Base-by-base conservation (phyloP, 2,113 vertebrate genomes). In the Origma solitaria region DNA sequence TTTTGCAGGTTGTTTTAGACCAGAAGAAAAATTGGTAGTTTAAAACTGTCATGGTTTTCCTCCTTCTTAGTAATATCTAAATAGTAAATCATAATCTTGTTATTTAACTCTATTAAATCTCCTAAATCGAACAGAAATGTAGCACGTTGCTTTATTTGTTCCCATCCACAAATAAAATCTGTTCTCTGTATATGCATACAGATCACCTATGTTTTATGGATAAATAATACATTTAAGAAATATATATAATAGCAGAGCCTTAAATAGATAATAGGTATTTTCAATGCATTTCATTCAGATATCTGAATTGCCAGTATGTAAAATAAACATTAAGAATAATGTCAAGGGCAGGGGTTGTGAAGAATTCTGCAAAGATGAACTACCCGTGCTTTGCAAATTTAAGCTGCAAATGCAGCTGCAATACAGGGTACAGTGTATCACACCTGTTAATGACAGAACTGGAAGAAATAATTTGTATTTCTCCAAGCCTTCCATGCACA, bases 231-330 rank as follows among this genome's bases (percentile, higher is more conserved):
- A 68, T 53, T 89, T 68, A 56, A 84, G n/a, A 84, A 83, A 92
- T 71, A 85, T 14, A 28, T 64, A 56, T 51, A 65, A 90, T 44
- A 72, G 44, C 24, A 78, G 33, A 56, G 17, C 17, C 20, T 62
- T 90, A 90, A 87, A 84, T 22, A 75, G 65, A 70, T 86, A 95
- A 93, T 70, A 56, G 80, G 20, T 51, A 56, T 88, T 86, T 93
- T 71, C 70, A 45, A 13, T 28, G 49, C 30, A 38, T n/a, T 71
- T 16, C 73, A 65, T 44, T 84, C 84, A 89, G 28, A 20, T 50
- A 50, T 8, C 37, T 69, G 49, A 95, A 89, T 54, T 92, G 54
- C 21, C 33, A 21, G 53, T 11, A n/a, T 19, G 13, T 35, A 91
- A 76, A 89, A 76, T 49, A 94, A 92, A 85, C 70, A 93, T 53